A percentile compares a stretch with the other conserved stretches of the same genome.
These are phyloP conservation scores for Lamprotornis superbus DNA, from an alignment of 2,113 vertebrate species.

Conservation along the genomic window DNA sequence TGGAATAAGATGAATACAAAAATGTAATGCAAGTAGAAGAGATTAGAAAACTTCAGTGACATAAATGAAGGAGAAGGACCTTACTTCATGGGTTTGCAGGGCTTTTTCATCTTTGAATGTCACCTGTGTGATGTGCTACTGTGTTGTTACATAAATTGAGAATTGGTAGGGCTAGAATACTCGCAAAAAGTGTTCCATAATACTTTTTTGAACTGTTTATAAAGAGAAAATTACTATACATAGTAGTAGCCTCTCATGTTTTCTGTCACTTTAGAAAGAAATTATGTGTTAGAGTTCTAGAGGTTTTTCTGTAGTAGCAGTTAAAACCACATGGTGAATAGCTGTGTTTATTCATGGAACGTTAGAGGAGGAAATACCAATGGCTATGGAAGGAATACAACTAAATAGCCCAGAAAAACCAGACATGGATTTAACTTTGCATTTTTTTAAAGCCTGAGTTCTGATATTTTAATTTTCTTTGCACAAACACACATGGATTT, in stretches of 20 bases:
- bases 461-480: neutral
- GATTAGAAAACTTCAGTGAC: neutral
- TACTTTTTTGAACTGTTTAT: neutral
- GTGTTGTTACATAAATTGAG: neutral
- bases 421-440: neutral
- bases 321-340: neutral
- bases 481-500: neutral
- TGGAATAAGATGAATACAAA: neutral
- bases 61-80: neutral
- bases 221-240: neutral
- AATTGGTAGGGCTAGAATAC: neutral
- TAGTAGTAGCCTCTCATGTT: neutral
- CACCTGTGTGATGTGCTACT: neutral
- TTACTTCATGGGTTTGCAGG: neutral
- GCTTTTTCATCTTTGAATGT: neutral
- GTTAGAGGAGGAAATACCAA: neutral
- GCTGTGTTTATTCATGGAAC: neutral
- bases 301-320: neutral
- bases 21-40: neutral
- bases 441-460: neutral
- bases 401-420: neutral
- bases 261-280: neutral
- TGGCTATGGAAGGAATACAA: neutral
- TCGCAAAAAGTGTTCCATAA: neutral
- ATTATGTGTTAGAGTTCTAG: neutral